Base-by-base conservation (phyloP, 2,113 vertebrate genomes). In the Salvelinus namaycush region DNA sequence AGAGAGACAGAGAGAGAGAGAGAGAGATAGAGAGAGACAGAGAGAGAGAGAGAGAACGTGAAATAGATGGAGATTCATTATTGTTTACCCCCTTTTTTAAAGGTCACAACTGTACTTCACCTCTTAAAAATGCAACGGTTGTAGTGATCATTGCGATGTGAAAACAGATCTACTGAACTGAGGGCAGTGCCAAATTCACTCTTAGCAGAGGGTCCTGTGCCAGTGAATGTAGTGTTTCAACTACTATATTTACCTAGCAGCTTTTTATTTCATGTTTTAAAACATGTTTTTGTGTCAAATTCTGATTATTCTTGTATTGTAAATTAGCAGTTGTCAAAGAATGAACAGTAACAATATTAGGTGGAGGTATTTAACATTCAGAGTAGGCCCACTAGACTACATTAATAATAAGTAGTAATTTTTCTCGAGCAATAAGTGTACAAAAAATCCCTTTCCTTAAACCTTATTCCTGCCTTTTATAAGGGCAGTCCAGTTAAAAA, bases 161-260 rank as follows among this genome's bases (percentile, higher is more conserved):
- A 18, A 31, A 68, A 68, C 66, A 68, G 27, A 68, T 44, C 39
- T 44, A 0, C 8, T 54, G 14, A 18, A 29, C 5, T 34, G 12
- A n/a, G 74, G 22, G n/a, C 12, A 4, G 1, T 11, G 68, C 22
- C 51, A 81, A 83, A 76, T 14, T 72, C 22, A 73, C 72, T 72
- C 74, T 83, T 44, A 49, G 22, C 62, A 74, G 24, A 67, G 11
- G 5, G 66, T 60, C 77, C 29, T 62, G 59, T 9, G 68, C 27
- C 66, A 78, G 62, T 68, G 73, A 65, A 26, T 66, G 31, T 14
- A 39, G 48, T 18, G 11, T 16, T 51, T 16, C 14, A 16, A 51
- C 74, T 70, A 80, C 71, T 54, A 69, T 77, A 18, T 26, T 57
- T 9, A 39, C 34, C 34, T 39, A 39, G 49, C 13, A 14, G 3